Conservation (phyloP, 2,888 invertebrate genomes). For the Euplagia quadripunctaria region DNA sequence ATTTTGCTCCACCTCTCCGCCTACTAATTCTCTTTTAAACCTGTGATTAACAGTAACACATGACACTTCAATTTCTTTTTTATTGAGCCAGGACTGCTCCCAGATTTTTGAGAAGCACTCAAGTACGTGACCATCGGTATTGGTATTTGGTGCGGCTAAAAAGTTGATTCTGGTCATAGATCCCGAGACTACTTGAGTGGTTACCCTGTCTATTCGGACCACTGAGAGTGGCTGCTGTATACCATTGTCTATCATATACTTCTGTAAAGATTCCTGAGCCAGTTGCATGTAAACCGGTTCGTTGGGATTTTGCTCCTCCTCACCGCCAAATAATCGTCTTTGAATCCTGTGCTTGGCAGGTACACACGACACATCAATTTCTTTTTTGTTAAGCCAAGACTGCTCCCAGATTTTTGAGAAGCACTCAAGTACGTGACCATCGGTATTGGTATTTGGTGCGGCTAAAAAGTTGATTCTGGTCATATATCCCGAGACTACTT, state of each 20-base stretch:
- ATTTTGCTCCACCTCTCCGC: background rate
- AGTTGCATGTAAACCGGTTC: background rate
- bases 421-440: slow-evolving; percentile 30
- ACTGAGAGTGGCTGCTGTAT: background rate
- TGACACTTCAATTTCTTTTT: background rate
- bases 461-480: slow-evolving; percentile 10
- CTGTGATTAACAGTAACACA: background rate
- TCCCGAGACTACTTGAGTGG: slow-evolving; percentile 5
- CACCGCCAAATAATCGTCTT: background rate
- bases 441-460: background rate
- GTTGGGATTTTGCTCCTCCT: background rate
- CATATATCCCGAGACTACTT: background rate
- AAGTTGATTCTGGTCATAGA: slow-evolving; percentile 3
- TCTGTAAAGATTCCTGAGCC: slow-evolving; percentile 8
- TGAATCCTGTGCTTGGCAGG: background rate
- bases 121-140: background rate
- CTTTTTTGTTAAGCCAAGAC: background rate
- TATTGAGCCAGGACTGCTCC: background rate
- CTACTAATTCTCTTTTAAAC: background rate
- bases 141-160: background rate
- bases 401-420: slow-evolving; percentile 70
- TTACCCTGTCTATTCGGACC: background rate
- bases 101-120: slow-evolving; percentile 58
- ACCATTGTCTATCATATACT: background rate
- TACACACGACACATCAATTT: background rate